Conservation (phyloP, 2,797 vertebrate genomes). For the Ibycter americanus region DNA sequence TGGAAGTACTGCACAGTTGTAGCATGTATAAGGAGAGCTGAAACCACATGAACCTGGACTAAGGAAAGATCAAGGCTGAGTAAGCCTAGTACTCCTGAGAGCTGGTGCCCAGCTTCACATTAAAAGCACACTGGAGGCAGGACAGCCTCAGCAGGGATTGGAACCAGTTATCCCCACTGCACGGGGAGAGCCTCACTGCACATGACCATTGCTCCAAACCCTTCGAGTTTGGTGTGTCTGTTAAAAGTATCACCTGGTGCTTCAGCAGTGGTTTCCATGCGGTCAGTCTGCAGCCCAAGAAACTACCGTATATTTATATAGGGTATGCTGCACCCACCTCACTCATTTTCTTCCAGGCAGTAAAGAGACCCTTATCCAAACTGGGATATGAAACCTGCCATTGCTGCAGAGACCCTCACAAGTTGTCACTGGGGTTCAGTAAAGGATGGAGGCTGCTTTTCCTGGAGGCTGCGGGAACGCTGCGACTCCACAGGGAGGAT, state of each 20-base stretch:
- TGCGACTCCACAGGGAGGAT: background rate
- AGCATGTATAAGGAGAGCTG: background rate
- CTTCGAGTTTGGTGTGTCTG: background rate
- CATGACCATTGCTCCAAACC: fast-evolving
- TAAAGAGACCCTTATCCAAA: background rate
- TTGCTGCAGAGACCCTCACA: background rate
- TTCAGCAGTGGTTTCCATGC: background rate
- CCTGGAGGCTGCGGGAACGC: background rate
- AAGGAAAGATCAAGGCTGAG: background rate
- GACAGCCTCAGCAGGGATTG: background rate
- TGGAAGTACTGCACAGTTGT: fast-evolving
- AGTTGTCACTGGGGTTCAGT: fast-evolving
- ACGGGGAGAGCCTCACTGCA: background rate
- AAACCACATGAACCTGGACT: background rate
- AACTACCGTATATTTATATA: fast-evolving
- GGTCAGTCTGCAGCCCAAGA: background rate
- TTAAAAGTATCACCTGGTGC: background rate
- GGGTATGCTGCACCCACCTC: background rate
- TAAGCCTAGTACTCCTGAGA: background rate
- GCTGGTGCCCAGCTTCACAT: background rate
- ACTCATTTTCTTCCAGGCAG: background rate
- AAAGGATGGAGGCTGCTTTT: background rate
- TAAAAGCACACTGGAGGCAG: background rate
- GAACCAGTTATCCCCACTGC: background rate
- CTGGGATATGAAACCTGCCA: background rate